Percentiles rank a stretch among this genome's conserved stretches.
phyloP scores from a whole-genome alignment of 2,888 invertebrate species.

The Fissipunctia ypsillon region DNA sequence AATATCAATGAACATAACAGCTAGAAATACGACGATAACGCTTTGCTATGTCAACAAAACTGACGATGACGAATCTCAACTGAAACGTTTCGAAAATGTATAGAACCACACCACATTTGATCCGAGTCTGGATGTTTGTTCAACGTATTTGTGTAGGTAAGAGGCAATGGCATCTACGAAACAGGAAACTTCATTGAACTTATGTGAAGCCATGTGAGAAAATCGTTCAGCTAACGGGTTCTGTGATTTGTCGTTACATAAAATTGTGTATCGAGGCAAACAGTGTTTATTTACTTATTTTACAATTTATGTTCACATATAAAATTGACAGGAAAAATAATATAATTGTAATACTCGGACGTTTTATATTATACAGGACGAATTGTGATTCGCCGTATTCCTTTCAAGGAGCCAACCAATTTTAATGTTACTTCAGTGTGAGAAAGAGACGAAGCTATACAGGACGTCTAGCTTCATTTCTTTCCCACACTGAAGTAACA shows the following conservation, averaged over 20 bases:
- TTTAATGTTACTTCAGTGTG: too few species aligned
- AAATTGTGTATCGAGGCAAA: neutral
- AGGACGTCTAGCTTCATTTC: too few species aligned
- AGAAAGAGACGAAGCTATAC: too few species aligned
- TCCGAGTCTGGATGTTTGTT: slow-evolving; percentile 12
- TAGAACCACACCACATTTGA: neutral
- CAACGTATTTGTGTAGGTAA: slow-evolving; percentile 18
- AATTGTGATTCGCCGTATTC: too few species aligned
- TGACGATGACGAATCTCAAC: neutral
- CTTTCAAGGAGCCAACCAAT: too few species aligned
- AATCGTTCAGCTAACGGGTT: neutral
- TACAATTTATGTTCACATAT: too few species aligned
- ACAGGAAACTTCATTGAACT: slow-evolving; percentile 1
- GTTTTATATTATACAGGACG: too few species aligned
- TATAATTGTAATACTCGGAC: too few species aligned
- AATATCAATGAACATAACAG: neutral
- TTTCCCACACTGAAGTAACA: too few species aligned
- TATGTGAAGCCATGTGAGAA: neutral
- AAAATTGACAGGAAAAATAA: too few species aligned
- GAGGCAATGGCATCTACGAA: neutral
- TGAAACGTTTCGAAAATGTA: neutral
- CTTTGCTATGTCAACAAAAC: neutral
- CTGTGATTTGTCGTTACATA: neutral
- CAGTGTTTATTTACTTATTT: too few species aligned
- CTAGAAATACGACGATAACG: neutral